Evolutionary conservation across 2,797 vertebrate genomes (phyloP).

Genomic region (Rhinatrema bivittatum): DNA sequence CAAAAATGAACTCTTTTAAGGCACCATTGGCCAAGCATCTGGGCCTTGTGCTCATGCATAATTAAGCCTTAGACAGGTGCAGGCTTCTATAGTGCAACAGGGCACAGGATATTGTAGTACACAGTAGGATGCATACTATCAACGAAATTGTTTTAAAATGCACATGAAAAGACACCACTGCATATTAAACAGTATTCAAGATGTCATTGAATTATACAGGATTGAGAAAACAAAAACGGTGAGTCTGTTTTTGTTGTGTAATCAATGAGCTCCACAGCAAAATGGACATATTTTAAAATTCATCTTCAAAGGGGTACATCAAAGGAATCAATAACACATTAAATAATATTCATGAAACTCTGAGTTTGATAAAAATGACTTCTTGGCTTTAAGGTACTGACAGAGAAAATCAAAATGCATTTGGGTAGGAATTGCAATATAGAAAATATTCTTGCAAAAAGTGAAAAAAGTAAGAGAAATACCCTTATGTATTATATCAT

Average conservation of each 20-base stretch:
- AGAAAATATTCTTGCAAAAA: too few relatives aligned
- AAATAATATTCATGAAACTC: conserved; percentile 16
- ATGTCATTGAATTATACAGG: conserved; percentile 9
- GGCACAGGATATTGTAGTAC: conserved; percentile 36
- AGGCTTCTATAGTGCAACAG: conserved; percentile 37
- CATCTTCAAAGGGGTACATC: conserved; percentile 5
- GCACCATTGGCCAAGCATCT: conserved; percentile 49
- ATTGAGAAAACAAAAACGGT: too few relatives aligned
- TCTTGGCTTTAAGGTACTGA: conserved; percentile 22
- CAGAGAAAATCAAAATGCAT: conserved; percentile 16
- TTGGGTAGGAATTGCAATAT: conserved; percentile 2
- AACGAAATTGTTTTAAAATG: conserved; percentile 27
- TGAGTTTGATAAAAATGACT: conserved; percentile 9
- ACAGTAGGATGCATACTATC: conserved; percentile 39
- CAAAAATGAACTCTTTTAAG: conserved; percentile 35
- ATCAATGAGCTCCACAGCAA: background rate
- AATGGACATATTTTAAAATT: conserved; percentile 23
- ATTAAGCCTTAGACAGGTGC: conserved; percentile 62
- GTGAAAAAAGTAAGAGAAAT: too few relatives aligned
- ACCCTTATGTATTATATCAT: too few relatives aligned
- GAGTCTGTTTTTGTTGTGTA: too few relatives aligned
- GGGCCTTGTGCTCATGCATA: conserved; percentile 57
- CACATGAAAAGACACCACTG: conserved; percentile 20
- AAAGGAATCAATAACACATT: conserved; percentile 28
- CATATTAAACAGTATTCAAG: conserved; percentile 28